Evolutionary conservation across 2,797 vertebrate species (phyloP).

Genomic region (Chiloscyllium punctatum): DNA sequence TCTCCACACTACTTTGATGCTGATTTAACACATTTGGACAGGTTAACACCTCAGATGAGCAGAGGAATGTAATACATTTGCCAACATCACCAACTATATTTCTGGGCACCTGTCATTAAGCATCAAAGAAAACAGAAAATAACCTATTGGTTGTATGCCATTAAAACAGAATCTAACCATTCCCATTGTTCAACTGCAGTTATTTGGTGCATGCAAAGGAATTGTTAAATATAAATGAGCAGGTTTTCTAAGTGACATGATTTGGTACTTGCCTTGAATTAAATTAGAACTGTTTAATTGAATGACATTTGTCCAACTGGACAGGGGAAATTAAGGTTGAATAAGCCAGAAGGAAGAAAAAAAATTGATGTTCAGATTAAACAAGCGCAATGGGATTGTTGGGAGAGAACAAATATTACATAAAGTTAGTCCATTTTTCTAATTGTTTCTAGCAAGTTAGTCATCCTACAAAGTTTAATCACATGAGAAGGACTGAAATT

Average conservation of each 20-base stretch:
- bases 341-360: slow-evolving; percentile 23
- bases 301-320: slow-evolving; percentile 35
- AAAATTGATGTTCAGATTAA: slow-evolving; percentile 11
- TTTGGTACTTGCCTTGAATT: slow-evolving; percentile 18
- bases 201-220: slow-evolving; percentile 13
- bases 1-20: background rate
- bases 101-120: background rate
- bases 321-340: background rate
- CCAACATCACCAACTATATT: background rate
- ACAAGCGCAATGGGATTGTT: slow-evolving; percentile 34
- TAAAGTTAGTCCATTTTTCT: slow-evolving; percentile 29
- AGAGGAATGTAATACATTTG: background rate
- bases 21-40: background rate
- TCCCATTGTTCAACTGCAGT: background rate
- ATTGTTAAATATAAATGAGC: slow-evolving; percentile 25
- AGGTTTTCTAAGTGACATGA: slow-evolving; percentile 15
- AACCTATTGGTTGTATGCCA: too few relatives aligned
- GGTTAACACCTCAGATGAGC: background rate
- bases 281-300: slow-evolving; percentile 5
- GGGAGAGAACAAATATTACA: background rate
- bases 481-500: background rate
- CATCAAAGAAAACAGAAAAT: background rate
- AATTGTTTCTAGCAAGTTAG: slow-evolving; percentile 17
- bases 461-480: slow-evolving; percentile 22
- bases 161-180: slow-evolving; percentile 19